A percentile compares a stretch with the other conserved stretches of the same genome.
phyloP scores from a whole-genome alignment of 2,113 vertebrate species.

The Hirundichthys speculiger region DNA sequence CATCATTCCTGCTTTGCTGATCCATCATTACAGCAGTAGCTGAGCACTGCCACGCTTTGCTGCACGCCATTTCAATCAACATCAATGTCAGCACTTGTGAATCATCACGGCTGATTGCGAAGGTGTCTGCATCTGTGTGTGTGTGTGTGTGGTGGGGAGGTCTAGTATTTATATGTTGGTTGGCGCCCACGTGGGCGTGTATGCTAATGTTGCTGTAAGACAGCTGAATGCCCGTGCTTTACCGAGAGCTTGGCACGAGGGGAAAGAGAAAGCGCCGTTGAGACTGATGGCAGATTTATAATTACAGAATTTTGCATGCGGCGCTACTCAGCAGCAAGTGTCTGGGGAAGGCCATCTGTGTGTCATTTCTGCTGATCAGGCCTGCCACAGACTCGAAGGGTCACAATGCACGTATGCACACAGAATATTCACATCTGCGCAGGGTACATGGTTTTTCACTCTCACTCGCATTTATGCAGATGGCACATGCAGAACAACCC shows the following conservation, averaged over 20 bases:
- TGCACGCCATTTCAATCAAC: constrained; percentile 62
- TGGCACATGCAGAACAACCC: constrained; percentile 7
- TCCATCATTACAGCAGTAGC: constrained; percentile 58
- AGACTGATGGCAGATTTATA: constrained; percentile 80
- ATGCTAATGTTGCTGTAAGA: constrained; percentile 59
- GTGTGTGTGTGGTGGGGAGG: constrained; percentile 17
- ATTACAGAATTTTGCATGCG: constrained; percentile 71
- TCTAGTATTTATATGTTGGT: constrained; percentile 18
- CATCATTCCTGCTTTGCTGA: constrained; percentile 54
- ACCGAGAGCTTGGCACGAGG: constrained; percentile 28
- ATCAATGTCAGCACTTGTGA: constrained; percentile 52
- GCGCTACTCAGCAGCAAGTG: constrained; percentile 59
- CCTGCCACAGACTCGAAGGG: constrained; percentile 40
- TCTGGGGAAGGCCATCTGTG: constrained; percentile 62
- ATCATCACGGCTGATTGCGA: constrained; percentile 51
- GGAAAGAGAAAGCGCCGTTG: constrained; percentile 49
- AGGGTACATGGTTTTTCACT: neutral
- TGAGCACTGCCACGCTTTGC: constrained; percentile 45
- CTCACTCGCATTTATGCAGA: constrained; percentile 6
- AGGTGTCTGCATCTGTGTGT: constrained; percentile 13
- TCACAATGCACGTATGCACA: constrained; percentile 23
- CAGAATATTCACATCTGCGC: constrained; percentile 2
- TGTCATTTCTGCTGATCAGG: constrained; percentile 73
- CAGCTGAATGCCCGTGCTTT: constrained; percentile 51
- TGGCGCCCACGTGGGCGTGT: constrained; percentile 30